Evolutionary conservation across 2,113 vertebrate species (phyloP), one percentile per base, ranked within the genome.

Genomic region (Okapia johnstoni): DNA sequence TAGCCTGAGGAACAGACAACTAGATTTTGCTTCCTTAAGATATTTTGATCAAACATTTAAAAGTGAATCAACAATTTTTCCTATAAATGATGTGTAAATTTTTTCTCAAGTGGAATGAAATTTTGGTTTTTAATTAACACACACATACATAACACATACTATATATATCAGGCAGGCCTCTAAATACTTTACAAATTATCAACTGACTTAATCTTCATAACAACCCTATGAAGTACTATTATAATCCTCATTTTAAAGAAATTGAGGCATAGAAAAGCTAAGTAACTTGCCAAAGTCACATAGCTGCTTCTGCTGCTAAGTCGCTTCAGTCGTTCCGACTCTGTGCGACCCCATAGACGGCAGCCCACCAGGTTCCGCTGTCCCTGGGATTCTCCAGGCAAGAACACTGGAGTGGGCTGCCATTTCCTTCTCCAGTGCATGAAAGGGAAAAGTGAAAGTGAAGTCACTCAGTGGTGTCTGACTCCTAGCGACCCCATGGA

Each of bases 111-210:
- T 54, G 11, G 40, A 90, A 90, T 52, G 46, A 61, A 21, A 52
- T 25, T 84, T 43, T 95, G 23, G 63, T 66, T 95, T 94, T 96
- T 91, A 97, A 95, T 88, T 15, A 79, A 80, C 2, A 76, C 40
- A 93, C 60, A 95, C 17, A 19, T n/a, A 63, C 1, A 61, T 76
- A 28, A 87, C 46, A 33, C 54, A 70, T 50, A 80, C 19, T 50
- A 63, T 30, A 85, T 21, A 28, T 16, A 36, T 50, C 46, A 54
- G 15, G 61, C 19, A 58, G 3, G 2, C 46, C 61, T 87, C 43
- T n/a, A 95, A 90, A 85, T 36, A 83, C 28, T 40, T 88, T 11
- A 92, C 19, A 94, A 61, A 23, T 91, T 30, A 93, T 52, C 88
- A 89, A 90, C 3, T 81, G 36, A 57, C 15, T 88, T 70, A 83